Evolutionary conservation across 1,140 invertebrate species (phyloP).

Genomic region (Macrobrachium nipponense): DNA sequence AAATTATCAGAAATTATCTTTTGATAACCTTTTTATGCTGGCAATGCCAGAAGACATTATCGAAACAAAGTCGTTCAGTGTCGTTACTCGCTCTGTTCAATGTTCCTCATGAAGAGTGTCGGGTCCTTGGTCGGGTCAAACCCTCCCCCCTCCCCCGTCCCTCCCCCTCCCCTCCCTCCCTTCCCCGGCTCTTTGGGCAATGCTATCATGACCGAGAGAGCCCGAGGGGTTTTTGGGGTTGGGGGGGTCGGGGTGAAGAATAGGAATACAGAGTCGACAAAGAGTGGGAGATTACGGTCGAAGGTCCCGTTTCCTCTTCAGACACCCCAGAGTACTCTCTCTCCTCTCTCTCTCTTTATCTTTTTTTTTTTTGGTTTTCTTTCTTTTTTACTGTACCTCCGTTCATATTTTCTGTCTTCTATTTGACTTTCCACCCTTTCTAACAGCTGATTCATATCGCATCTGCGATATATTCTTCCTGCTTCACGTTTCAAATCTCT

Average conservation of each 20-base stretch:
- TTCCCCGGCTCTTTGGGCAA: neutral
- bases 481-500: conserved; percentile 4
- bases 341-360: conserved; percentile 29
- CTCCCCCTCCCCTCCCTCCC: too few species aligned
- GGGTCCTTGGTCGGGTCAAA: too few species aligned
- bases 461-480: neutral
- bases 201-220: neutral
- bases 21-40: too few species aligned
- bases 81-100: too few species aligned
- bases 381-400: conserved; percentile 6
- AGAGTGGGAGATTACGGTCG: neutral
- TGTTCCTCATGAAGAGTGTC: too few species aligned
- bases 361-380: conserved; percentile 22
- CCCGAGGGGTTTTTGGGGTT: neutral
- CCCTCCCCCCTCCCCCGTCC: too few species aligned
- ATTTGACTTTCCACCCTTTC: too few species aligned
- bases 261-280: neutral
- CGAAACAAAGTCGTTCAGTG: too few species aligned
- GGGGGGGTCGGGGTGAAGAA: neutral
- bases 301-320: too few species aligned
- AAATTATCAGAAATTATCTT: too few species aligned
- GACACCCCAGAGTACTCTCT: neutral
- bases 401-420: neutral
- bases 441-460: neutral
- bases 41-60: too few species aligned